Base-by-base conservation (phyloP, 2,888 invertebrate species). In the Scaptomyza cyrtandrae region DNA sequence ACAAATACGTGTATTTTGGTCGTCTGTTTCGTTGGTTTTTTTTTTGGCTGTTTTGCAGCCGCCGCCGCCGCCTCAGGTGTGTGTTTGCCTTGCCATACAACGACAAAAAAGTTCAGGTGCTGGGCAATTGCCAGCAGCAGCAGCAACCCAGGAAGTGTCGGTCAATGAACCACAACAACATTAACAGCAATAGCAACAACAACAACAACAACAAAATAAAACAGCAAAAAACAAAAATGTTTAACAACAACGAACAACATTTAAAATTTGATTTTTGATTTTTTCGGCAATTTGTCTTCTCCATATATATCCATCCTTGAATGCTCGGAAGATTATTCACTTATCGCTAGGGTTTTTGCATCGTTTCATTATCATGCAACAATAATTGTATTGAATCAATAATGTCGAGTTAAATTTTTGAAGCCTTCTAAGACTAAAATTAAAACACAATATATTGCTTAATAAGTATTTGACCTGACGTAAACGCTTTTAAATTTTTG, bases 91-190 rank as follows among this genome's bases (percentile, higher is more conserved):
- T 3, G 33, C 35, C n/a, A 6, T 19, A 49, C 41, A 58, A 43
- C 62, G 31, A 31, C 31, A 33, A 41, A 14, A 45, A 14, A 39
- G 48, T 64, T 62, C 78, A 86, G 80, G 76, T 83, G 84, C 58
- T 63, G 49, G 9, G 33, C 10, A 66, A 35, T 56, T 43, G 60
- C 16, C 50, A 50, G 50, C 27, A 3, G 14, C 50, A 50, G 50
- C 27, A 3, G 14, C 41, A n/a, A 39, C 67, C 66, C 67, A 67
- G 68, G 27, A 37, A 52, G 58, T 27, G 24, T 41, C 75, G 80
- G 80, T 83, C 86, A 81, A 71, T 84, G 84, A 86, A 82, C 86
- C 59, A 59, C 46, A 59, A 46, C 37, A 1, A 10, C 9, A 33
- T n/a, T n/a, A n/a, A n/a, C 50, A 50, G 50, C 27, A 3, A 13